phyloP scores from a whole-genome alignment of 1,140 invertebrate species.

The Rhagoletis zephyria region DNA sequence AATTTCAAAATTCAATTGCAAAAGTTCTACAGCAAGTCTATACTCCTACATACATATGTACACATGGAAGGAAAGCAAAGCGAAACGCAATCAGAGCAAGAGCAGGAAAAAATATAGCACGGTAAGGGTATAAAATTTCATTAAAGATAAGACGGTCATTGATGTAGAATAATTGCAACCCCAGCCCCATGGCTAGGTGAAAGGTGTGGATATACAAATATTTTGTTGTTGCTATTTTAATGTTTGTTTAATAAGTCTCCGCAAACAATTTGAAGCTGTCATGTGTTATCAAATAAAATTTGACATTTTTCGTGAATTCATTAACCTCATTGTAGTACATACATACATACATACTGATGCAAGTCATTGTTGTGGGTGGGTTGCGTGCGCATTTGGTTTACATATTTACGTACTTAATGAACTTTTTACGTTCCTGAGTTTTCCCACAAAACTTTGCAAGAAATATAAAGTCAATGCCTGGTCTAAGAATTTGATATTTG shows the following conservation, averaged over 20 bases:
- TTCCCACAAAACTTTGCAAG: no score
- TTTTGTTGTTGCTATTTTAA: background rate
- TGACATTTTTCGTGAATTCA: background rate
- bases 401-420: no score
- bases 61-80: background rate
- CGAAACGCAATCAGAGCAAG: background rate
- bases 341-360: no score
- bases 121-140: conserved; percentile 16
- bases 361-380: background rate
- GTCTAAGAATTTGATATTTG: no score
- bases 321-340: background rate
- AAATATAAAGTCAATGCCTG: no score
- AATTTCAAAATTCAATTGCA: no score
- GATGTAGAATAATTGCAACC: background rate
- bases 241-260: background rate
- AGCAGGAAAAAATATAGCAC: no score
- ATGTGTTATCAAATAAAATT: background rate
- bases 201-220: background rate
- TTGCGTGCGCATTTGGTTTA: background rate
- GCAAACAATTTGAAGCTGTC: background rate
- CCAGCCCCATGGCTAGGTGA: background rate
- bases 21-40: no score
- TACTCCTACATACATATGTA: no score
- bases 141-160: background rate
- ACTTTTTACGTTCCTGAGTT: no score